Evolutionary conservation across 2,113 vertebrate species (phyloP).

Genomic region (Motacilla alba): DNA sequence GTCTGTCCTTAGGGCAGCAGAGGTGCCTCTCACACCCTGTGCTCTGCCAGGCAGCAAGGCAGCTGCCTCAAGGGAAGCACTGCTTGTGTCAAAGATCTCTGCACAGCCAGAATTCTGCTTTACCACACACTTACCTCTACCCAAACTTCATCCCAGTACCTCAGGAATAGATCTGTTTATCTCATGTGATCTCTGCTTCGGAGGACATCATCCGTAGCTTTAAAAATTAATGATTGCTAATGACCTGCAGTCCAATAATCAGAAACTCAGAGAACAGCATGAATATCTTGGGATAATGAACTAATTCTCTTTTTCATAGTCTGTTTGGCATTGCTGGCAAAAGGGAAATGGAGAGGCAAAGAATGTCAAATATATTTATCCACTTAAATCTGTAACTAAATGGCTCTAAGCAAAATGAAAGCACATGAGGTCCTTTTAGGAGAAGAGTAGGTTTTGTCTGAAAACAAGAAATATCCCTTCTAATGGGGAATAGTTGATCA

Average conservation of each 20-base stretch:
- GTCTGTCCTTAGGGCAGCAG: not conserved
- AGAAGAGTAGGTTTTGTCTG: not conserved
- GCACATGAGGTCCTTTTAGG: not conserved
- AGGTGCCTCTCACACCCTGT: not conserved
- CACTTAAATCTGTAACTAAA: not conserved
- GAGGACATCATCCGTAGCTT: not conserved
- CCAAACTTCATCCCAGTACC: not conserved
- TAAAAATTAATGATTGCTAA: conserved; percentile 58
- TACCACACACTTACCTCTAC: not conserved
- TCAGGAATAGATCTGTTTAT: not conserved
- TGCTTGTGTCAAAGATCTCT: not conserved
- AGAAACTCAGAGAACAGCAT: not conserved
- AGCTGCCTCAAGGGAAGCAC: not conserved
- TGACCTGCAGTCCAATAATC: conserved; percentile 12
- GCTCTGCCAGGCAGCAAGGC: accelerated
- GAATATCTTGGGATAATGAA: conserved; percentile 28
- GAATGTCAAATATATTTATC: not conserved
- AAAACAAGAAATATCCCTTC: not conserved
- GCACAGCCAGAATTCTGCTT: not conserved
- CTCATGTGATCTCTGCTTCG: not conserved
- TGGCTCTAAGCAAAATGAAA: not conserved
- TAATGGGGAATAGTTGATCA: not conserved
- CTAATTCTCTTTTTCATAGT: conserved; percentile 34
- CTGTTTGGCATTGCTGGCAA: not conserved
- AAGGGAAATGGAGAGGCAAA: not conserved